These are phyloP conservation scores for Caenorhabditis wallacei DNA, from an alignment of 2,888 invertebrate species.

Conservation along the genomic window DNA sequence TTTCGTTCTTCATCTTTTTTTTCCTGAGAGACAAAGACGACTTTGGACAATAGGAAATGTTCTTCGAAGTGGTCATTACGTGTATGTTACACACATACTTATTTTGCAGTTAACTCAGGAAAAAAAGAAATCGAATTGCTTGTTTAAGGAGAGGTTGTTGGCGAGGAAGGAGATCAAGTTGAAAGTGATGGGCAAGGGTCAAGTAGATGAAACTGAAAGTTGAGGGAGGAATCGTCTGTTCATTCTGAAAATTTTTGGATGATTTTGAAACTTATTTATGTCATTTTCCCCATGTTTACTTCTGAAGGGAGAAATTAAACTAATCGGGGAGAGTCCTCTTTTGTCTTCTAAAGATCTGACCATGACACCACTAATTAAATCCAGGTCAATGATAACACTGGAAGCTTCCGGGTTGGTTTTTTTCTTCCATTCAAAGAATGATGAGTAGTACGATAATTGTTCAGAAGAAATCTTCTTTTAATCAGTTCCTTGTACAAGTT, in stretches of 20 bases:
- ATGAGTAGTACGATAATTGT: not conserved
- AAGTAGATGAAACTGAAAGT: conserved; percentile 35
- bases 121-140: not conserved
- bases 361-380: conserved; percentile 11
- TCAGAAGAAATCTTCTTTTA: not conserved
- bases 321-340: not conserved
- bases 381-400: conserved; percentile 12
- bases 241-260: too few species aligned
- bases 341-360: not conserved
- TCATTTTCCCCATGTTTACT: too few species aligned
- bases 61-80: conserved; percentile 53
- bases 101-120: conserved; percentile 31
- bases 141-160: conserved; percentile 32
- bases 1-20: conserved; percentile 1
- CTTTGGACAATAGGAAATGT: conserved; percentile 37
- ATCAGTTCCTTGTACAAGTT: conserved; percentile 7
- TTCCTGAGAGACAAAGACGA: conserved; percentile 27
- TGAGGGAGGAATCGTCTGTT: not conserved
- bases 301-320: too few species aligned
- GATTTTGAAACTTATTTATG: too few species aligned
- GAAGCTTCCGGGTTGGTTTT: conserved; percentile 17
- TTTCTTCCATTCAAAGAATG: not conserved
- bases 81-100: conserved; percentile 38
- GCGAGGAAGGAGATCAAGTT: conserved; percentile 3
- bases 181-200: conserved; percentile 23